Conservation (phyloP, 1,140 invertebrate species). For the Nebria ingens region DNA sequence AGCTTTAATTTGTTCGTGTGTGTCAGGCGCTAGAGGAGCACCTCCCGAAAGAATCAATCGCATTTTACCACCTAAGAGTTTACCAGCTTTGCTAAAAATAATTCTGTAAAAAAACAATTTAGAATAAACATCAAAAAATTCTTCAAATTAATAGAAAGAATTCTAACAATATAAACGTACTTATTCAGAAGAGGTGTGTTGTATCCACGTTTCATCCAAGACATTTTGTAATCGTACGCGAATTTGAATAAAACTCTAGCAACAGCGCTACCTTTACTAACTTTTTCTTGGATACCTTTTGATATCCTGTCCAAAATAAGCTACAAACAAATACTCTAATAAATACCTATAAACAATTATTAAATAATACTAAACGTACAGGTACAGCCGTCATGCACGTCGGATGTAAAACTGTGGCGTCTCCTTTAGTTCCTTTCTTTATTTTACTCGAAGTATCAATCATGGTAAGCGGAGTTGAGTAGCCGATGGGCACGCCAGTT, state of each 20-base stretch:
- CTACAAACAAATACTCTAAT: constrained; percentile 42
- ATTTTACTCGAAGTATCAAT: constrained; percentile 94
- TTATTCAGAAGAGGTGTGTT: constrained; percentile 70
- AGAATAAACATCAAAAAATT: constrained; percentile 10
- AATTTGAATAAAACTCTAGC: constrained; percentile 78
- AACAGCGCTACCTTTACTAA: constrained; percentile 64
- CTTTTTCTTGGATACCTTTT: constrained; percentile 88
- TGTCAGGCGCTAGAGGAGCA: constrained; percentile 90
- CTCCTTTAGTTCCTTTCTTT: constrained; percentile 81
- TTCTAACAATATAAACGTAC: constrained; percentile 26
- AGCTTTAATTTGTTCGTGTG: constrained; percentile 87
- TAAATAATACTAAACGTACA: constrained; percentile 41
- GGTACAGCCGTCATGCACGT: constrained; percentile 94
- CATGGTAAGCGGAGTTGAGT: constrained; percentile 90
- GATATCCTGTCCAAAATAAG: constrained; percentile 91
- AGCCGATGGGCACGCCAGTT: constrained; percentile 89
- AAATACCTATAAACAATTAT: constrained; percentile 13
- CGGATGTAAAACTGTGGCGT: constrained; percentile 81
- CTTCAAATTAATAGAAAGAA: not conserved
- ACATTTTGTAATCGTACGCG: constrained; percentile 83
- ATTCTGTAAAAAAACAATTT: constrained; percentile 38
- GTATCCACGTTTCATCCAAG: constrained; percentile 75
- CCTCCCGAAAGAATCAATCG: constrained; percentile 84
- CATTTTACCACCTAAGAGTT: constrained; percentile 77
- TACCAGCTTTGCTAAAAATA: constrained; percentile 67